Conservation (phyloP, 2,888 invertebrate species). For the Leucozona laternaria region DNA sequence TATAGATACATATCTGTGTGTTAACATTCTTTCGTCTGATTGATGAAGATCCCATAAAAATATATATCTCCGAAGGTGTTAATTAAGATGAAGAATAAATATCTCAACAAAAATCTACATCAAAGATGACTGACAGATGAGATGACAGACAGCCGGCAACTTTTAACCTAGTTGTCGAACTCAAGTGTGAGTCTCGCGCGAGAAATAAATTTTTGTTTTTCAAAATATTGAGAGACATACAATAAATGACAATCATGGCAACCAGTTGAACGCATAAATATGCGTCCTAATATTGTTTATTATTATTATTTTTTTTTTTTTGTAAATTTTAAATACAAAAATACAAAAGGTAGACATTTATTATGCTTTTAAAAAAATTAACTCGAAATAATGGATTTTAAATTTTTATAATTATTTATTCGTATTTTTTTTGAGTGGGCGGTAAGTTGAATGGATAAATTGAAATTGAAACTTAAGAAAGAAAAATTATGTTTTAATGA, state of each 20-base stretch:
- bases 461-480: constrained; percentile 20
- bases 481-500: constrained; percentile 41
- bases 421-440: constrained; percentile 11
- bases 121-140: neutral
- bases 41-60: constrained; percentile 28
- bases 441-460: constrained; percentile 15
- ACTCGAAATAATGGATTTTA: constrained; percentile 19
- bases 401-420: neutral
- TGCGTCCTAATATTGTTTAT: constrained; percentile 8
- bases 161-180: neutral
- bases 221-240: neutral
- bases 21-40: constrained; percentile 12
- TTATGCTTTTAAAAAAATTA: constrained; percentile 37
- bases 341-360: constrained; percentile 39
- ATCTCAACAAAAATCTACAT: neutral
- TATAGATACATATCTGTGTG: neutral
- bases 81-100: constrained; percentile 45
- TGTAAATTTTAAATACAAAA: neutral
- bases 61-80: constrained; percentile 37
- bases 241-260: constrained; percentile 4
- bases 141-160: neutral
- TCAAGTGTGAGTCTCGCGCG: neutral
- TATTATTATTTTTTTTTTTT: neutral
- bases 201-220: neutral
- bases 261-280: constrained; percentile 33